Evolutionary conservation across 2,113 vertebrate species (phyloP).

Genomic region (Rhineura floridana): DNA sequence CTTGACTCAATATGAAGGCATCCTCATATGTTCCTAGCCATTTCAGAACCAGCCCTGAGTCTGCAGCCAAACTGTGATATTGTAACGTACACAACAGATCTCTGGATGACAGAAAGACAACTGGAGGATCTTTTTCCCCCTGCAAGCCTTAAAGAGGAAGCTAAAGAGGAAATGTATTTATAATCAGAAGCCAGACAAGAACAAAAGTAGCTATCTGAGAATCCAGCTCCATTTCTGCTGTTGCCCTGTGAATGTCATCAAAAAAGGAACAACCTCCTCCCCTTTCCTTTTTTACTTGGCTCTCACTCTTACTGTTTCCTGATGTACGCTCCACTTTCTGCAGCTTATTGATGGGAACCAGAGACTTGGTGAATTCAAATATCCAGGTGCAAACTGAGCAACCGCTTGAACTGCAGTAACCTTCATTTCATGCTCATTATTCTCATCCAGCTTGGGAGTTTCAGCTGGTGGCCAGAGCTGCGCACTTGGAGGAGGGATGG

Average conservation of each 20-base stretch:
- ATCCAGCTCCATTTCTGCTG: conserved; percentile 26
- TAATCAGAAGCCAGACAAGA: conserved; percentile 44
- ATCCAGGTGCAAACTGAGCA: conserved; percentile 40
- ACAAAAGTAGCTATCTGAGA: conserved; percentile 19
- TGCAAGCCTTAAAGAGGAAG: background rate
- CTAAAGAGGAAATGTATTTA: conserved; percentile 30
- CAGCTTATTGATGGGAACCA: conserved; percentile 38
- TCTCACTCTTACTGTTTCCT: conserved; percentile 31
- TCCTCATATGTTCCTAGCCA: conserved; percentile 27
- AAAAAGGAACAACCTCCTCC: background rate
- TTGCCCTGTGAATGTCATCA: background rate
- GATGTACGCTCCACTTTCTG: conserved; percentile 28
- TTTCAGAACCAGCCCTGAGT: conserved; percentile 53
- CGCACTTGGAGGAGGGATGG: background rate
- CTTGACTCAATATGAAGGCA: too few relatives aligned
- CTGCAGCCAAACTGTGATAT: conserved; percentile 24
- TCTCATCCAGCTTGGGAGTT: conserved; percentile 32
- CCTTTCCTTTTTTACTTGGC: conserved; percentile 9
- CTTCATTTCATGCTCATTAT: conserved; percentile 46
- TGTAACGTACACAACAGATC: conserved; percentile 17
- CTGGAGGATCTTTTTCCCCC: background rate
- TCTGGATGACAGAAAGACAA: conserved; percentile 36
- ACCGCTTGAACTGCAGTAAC: conserved; percentile 50
- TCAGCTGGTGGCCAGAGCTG: conserved; percentile 27
- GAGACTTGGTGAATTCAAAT: conserved; percentile 35